A percentile compares a stretch with the other conserved stretches of the same genome.
Conservation (phyloP, 1,140 invertebrate species). For the Solenopsis invicta region DNA sequence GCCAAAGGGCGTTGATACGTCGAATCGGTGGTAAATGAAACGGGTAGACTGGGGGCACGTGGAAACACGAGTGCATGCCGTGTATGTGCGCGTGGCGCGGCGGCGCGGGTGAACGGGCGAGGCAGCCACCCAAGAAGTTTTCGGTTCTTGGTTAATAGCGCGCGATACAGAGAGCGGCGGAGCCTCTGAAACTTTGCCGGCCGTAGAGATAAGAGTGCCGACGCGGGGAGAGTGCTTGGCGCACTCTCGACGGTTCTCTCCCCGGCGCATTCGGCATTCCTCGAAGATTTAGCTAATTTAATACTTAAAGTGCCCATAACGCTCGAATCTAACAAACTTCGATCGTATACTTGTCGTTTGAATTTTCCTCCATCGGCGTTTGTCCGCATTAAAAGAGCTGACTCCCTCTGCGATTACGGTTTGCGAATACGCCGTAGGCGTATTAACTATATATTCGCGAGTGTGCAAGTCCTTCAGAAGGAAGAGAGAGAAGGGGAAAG, state of each 20-base stretch:
- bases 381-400: constrained; percentile 28
- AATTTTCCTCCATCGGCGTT: constrained; percentile 31
- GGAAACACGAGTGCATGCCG: constrained; percentile 45
- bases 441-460: neutral
- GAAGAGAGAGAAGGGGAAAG: neutral
- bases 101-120: constrained; percentile 30
- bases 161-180: constrained; percentile 65
- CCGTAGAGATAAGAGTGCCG: constrained; percentile 66
- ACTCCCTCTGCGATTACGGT: neutral
- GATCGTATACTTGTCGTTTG: constrained; percentile 32
- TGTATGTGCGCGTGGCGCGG: constrained; percentile 41
- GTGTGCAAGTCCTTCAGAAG: neutral
- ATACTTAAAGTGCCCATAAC: constrained; percentile 30
- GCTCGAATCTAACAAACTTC: constrained; percentile 56
- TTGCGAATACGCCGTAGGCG: constrained; percentile 5
- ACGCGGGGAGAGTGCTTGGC: constrained; percentile 44
- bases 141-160: constrained; percentile 81
- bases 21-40: constrained; percentile 68
- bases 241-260: constrained; percentile 6
- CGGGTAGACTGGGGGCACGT: constrained; percentile 54
- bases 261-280: constrained; percentile 23
- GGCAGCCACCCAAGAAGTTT: constrained; percentile 83
- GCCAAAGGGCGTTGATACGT: constrained; percentile 68
- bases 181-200: constrained; percentile 67
- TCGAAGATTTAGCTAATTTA: constrained; percentile 57